Conservation (phyloP, 2,888 invertebrate species). For the Incurvaria masculella region DNA sequence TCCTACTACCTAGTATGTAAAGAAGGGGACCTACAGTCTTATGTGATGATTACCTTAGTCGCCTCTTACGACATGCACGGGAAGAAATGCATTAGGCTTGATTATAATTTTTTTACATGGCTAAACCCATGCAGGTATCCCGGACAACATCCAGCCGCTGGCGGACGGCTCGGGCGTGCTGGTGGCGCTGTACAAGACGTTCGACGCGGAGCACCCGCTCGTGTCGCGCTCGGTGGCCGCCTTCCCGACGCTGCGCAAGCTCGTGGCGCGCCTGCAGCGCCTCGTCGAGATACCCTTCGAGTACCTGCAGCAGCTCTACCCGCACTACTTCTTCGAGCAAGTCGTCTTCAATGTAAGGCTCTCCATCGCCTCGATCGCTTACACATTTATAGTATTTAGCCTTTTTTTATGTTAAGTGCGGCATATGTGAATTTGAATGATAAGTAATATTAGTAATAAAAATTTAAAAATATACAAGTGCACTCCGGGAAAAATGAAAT, state of each 20-base stretch:
- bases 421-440: too few species aligned
- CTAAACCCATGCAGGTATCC: conserved; percentile 54
- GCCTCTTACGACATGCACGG: too few species aligned
- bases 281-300: conserved; percentile 63
- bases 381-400: conserved; percentile 1
- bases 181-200: conserved; percentile 54
- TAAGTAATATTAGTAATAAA: too few species aligned
- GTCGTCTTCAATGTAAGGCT: conserved; percentile 58
- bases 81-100: too few species aligned
- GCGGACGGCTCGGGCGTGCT: conserved; percentile 67
- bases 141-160: conserved; percentile 60
- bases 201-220: conserved; percentile 57
- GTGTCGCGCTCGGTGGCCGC: conserved; percentile 51
- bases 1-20: too few species aligned
- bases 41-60: too few species aligned
- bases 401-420: too few species aligned
- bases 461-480: too few species aligned
- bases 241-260: conserved; percentile 64
- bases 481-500: too few species aligned
- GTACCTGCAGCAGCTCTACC: conserved; percentile 60
- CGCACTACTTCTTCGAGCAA: conserved; percentile 61
- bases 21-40: too few species aligned
- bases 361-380: conserved; percentile 1
- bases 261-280: conserved; percentile 57
- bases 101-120: too few species aligned